Evolutionary conservation across 2,797 vertebrate species (phyloP).

Genomic region (Syncerus caffer): DNA sequence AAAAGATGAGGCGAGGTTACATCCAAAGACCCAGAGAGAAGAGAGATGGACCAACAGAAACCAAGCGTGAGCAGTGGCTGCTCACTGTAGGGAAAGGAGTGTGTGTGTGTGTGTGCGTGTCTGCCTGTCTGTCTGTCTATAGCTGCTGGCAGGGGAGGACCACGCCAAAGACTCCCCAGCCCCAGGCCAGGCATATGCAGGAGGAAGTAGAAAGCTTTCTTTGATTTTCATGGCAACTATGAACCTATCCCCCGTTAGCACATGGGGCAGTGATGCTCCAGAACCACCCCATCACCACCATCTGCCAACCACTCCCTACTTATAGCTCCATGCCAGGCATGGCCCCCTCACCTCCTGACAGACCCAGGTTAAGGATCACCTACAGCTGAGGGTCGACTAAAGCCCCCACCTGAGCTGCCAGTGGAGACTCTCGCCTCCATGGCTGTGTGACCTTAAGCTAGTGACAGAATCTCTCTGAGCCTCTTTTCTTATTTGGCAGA

Average conservation of each 20-base stretch:
- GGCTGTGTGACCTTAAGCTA: background rate
- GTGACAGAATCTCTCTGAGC: background rate
- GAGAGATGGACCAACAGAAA: background rate
- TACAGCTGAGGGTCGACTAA: background rate
- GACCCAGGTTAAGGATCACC: background rate
- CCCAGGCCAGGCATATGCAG: background rate
- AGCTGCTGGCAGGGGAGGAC: background rate
- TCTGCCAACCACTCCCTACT: too few relatives aligned
- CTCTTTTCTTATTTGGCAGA: background rate
- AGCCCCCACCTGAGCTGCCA: background rate
- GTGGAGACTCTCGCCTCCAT: too few relatives aligned
- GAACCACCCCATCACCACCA: background rate
- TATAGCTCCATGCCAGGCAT: fast-evolving
- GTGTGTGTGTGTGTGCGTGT: fast-evolving
- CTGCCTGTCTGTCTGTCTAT: background rate
- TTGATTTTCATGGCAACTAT: background rate
- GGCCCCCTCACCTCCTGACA: background rate
- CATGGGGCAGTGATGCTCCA: background rate
- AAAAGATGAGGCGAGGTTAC: background rate
- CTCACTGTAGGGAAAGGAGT: fast-evolving
- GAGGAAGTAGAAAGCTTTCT: background rate
- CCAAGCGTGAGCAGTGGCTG: fast-evolving
- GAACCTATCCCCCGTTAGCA: background rate
- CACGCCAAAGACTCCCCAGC: background rate
- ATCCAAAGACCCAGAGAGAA: background rate